Evolutionary conservation across 2,113 vertebrate genomes (phyloP).

Genomic region (Dicaeum eximium): DNA sequence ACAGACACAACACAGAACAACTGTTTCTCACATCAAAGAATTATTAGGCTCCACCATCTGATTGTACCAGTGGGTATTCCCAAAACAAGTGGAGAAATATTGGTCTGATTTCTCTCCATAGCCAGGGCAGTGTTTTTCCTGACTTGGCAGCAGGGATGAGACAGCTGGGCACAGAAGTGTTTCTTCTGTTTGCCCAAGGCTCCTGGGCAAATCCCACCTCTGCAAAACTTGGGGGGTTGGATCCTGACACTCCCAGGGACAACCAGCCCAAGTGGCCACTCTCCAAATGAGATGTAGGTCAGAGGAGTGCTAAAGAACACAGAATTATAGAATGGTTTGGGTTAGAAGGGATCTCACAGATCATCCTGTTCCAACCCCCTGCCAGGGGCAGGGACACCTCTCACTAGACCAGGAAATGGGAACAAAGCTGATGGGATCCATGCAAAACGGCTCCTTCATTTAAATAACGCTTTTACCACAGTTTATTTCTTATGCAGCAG

Average conservation of each 20-base stretch:
- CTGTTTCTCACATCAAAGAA: background rate
- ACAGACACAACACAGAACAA: background rate
- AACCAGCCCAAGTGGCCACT: background rate
- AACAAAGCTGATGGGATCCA: background rate
- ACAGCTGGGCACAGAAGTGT: background rate
- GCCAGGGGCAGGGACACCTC: background rate
- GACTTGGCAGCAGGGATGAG: background rate
- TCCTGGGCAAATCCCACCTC: background rate
- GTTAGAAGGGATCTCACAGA: background rate
- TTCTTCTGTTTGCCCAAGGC: background rate
- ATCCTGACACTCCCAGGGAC: background rate
- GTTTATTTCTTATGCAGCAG: background rate
- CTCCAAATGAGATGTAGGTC: fast-evolving
- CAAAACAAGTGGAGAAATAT: background rate
- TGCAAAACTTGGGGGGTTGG: background rate
- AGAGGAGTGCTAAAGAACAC: background rate
- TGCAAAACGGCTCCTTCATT: background rate
- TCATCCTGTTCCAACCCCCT: background rate
- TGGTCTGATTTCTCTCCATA: background rate
- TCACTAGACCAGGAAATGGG: background rate
- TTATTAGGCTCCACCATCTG: background rate
- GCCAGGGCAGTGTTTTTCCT: background rate
- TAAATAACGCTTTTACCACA: background rate
- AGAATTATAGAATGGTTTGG: background rate
- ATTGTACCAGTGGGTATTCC: background rate